Percentiles rank a stretch among this genome's conserved stretches.
phyloP scores from a whole-genome alignment of 2,888 invertebrate species.

The Apamea monoglypha region DNA sequence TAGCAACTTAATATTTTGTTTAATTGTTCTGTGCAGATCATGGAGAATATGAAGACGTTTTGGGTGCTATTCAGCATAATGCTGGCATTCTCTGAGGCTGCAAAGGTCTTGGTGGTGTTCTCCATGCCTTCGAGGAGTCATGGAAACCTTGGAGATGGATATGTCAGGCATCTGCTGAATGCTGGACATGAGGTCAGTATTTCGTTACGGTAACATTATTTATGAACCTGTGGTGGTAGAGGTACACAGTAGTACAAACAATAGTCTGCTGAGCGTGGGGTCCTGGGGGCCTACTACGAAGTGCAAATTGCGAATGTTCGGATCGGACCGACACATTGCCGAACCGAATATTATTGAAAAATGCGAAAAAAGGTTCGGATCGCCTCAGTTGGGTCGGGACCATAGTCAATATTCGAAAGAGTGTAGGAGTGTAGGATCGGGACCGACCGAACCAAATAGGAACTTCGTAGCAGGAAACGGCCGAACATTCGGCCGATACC shows the following conservation, averaged over 20 bases:
- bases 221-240: not conserved
- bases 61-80: constrained; percentile 39
- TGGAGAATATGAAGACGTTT: constrained; percentile 30
- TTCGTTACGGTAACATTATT: not conserved
- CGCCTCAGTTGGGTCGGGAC: no score
- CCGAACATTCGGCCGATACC: no score
- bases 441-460: no score
- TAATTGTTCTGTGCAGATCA: constrained; percentile 28
- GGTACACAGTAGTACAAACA: not conserved
- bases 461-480: no score
- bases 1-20: not conserved
- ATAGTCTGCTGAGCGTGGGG: not conserved
- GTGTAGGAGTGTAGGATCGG: no score
- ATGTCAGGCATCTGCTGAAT: constrained; percentile 69
- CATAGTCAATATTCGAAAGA: no score
- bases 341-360: no score
- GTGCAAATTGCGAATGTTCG: no score
- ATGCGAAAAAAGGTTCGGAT: no score
- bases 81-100: constrained; percentile 51
- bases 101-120: constrained; percentile 70
- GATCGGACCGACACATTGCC: no score
- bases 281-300: no score
- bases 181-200: constrained; percentile 74
- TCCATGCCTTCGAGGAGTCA: constrained; percentile 73
- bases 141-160: constrained; percentile 70